These are phyloP conservation scores for Pocillopora grandis DNA, from an alignment of 92 coral and sea anemone genomes.

Conservation along the genomic window DNA sequence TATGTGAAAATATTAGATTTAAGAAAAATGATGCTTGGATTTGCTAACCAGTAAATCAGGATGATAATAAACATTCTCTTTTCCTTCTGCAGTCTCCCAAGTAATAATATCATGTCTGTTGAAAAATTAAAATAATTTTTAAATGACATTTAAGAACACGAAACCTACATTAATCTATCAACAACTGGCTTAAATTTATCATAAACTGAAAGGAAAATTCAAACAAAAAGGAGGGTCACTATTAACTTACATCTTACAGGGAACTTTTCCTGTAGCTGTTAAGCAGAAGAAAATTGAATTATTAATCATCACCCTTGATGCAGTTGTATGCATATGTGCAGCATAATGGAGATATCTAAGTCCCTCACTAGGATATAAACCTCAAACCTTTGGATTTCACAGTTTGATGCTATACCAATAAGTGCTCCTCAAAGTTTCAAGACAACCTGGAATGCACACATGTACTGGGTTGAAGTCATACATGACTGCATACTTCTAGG, in stretches of 20 bases:
- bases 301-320: not conserved
- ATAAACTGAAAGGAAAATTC: not conserved
- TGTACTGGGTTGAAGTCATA: too few relatives aligned
- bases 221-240: not conserved
- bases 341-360: too few relatives aligned
- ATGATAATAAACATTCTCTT: constrained; percentile 91
- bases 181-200: not conserved
- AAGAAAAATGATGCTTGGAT: not conserved
- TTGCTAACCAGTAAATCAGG: constrained; percentile 87
- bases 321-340: not conserved
- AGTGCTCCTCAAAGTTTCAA: too few relatives aligned
- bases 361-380: too few relatives aligned
- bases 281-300: not conserved
- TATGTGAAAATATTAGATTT: not conserved
- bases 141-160: not conserved
- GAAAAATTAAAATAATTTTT: not conserved
- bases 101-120: constrained; percentile 72
- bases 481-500: too few relatives aligned
- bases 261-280: constrained; percentile 84
- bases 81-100: constrained; percentile 90
- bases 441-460: too few relatives aligned
- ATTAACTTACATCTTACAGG: constrained; percentile 79
- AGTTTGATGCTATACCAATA: too few relatives aligned
- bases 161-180: not conserved
- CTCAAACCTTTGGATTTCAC: too few relatives aligned